Evolutionary conservation across 1,140 invertebrate species (phyloP).

Genomic region (Apis dorsata): DNA sequence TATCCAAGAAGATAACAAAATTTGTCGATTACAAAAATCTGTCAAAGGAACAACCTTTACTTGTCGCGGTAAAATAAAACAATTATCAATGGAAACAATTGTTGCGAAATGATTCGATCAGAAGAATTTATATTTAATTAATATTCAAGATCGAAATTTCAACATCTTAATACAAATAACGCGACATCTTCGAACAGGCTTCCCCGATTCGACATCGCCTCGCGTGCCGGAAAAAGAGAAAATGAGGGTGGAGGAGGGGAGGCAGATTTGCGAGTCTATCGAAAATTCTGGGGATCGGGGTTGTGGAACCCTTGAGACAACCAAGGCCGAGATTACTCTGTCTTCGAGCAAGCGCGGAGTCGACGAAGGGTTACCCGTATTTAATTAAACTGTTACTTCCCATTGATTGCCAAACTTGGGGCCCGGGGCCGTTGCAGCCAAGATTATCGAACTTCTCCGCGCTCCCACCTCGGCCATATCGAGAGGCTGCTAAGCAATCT

Average conservation of each 20-base stretch:
- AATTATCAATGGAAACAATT: too few species aligned
- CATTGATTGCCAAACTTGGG: slow-evolving; percentile 71
- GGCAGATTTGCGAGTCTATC: slow-evolving; percentile 62
- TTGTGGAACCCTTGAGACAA: slow-evolving; percentile 50
- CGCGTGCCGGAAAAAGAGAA: slow-evolving; percentile 36
- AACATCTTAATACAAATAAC: too few species aligned
- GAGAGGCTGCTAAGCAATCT: slow-evolving; percentile 66
- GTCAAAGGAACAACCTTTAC: too few species aligned
- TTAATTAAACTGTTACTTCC: slow-evolving; percentile 71
- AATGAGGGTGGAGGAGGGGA: slow-evolving; percentile 43
- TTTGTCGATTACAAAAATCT: too few species aligned
- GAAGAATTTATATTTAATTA: too few species aligned
- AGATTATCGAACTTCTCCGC: slow-evolving; percentile 68
- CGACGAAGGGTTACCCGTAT: slow-evolving; percentile 67
- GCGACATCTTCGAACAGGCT: too few species aligned
- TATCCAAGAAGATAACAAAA: not conserved
- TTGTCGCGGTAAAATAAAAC: too few species aligned
- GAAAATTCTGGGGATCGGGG: slow-evolving; percentile 52
- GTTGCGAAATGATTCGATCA: too few species aligned
- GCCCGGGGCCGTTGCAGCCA: slow-evolving; percentile 50
- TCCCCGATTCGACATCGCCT: too few species aligned
- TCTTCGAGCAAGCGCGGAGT: slow-evolving; percentile 59
- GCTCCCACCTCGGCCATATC: slow-evolving; percentile 59
- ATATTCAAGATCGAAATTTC: too few species aligned
- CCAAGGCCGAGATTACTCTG: slow-evolving; percentile 58